These are phyloP conservation scores for Micrastur ruficollis DNA, from an alignment of 2,797 vertebrate species.

Conservation along the genomic window DNA sequence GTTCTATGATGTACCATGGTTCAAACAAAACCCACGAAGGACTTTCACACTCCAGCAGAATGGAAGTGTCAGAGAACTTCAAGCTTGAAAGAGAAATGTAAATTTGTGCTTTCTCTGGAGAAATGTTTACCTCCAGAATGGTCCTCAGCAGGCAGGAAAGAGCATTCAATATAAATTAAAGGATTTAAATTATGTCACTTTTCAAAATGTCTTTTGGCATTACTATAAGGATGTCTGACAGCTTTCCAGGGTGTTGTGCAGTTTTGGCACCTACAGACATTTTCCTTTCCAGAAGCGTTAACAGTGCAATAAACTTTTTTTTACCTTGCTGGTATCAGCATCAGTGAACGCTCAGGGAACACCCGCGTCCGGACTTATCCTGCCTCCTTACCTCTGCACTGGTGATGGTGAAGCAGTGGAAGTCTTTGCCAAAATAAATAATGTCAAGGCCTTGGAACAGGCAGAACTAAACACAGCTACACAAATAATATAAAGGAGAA, in stretches of 20 bases:
- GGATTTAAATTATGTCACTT: background rate
- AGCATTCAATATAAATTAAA: background rate
- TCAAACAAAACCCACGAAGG: background rate
- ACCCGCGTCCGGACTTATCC: background rate
- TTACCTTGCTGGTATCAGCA: background rate
- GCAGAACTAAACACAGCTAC: background rate
- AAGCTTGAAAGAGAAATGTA: background rate
- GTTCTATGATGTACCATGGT: background rate
- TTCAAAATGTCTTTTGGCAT: background rate
- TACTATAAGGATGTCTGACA: background rate
- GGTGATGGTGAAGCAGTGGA: background rate
- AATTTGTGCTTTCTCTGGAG: background rate
- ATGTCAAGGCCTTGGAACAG: background rate
- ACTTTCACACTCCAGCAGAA: background rate
- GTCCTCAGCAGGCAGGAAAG: background rate
- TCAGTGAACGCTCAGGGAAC: background rate
- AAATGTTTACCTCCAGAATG: background rate
- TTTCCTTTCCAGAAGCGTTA: background rate
- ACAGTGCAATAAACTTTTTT: background rate
- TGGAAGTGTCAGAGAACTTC: background rate
- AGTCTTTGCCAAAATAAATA: constrained; percentile 28
- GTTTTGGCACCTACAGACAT: background rate
- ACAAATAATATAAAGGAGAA: background rate
- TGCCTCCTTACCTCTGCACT: background rate
- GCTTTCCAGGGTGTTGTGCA: background rate